A percentile compares a stretch with the other conserved stretches of the same genome.
phyloP scores from a whole-genome alignment of 2,113 vertebrate genomes.

The Colinus virginianus region DNA sequence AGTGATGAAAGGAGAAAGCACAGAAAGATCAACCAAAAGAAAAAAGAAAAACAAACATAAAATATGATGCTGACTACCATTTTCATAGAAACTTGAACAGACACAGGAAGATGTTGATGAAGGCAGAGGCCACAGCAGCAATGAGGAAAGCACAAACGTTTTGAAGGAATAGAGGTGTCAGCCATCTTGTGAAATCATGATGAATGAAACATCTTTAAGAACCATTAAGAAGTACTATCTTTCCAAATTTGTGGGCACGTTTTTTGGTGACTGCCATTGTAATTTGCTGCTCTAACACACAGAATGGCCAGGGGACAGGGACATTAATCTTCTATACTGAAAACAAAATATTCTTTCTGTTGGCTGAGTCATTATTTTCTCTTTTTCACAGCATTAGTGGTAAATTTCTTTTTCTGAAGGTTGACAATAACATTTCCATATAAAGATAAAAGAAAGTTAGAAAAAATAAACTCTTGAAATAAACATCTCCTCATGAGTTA shows the following conservation, averaged over 20 bases:
- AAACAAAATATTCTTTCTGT: not conserved
- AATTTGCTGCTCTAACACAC: not conserved
- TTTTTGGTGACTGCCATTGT: not conserved
- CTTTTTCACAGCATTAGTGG: not conserved
- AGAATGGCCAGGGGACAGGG: not conserved
- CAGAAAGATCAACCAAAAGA: not conserved
- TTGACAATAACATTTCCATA: constrained; percentile 1
- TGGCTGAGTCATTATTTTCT: constrained; percentile 41
- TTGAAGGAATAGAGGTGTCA: not conserved
- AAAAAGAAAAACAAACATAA: not conserved
- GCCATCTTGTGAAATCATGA: not conserved
- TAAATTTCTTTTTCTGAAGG: not conserved
- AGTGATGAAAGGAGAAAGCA: not conserved
- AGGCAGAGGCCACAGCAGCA: not conserved
- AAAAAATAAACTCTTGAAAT: constrained; percentile 36
- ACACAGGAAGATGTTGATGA: not conserved
- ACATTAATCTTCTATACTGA: constrained; percentile 15
- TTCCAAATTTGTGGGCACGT: not conserved
- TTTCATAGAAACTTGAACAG: not conserved
- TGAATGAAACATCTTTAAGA: not conserved
- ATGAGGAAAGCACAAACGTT: not conserved
- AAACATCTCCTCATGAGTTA: constrained; percentile 68
- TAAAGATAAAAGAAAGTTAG: constrained; percentile 17
- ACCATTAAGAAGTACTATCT: not conserved
- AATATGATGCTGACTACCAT: not conserved